Evolutionary conservation across 2,797 vertebrate species (phyloP).

Genomic region (Varecia variegata): DNA sequence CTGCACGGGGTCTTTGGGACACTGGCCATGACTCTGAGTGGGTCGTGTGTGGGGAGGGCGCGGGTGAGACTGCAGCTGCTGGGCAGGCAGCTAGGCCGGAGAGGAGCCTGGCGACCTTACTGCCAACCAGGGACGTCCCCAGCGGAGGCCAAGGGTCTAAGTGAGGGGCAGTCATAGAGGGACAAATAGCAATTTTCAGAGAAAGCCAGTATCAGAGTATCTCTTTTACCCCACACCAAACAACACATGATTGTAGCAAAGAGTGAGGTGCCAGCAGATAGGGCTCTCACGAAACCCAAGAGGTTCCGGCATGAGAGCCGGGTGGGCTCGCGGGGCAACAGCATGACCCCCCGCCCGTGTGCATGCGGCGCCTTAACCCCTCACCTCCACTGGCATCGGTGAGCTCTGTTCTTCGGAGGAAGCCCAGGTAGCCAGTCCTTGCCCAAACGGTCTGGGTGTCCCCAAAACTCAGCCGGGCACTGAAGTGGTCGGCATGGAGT

Average conservation of each 20-base stretch:
- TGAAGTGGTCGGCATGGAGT: slow-evolving; percentile 96
- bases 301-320: accelerated
- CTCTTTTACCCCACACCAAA: background rate
- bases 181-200: background rate
- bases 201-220: background rate
- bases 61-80: background rate
- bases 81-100: background rate
- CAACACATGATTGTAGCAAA: background rate
- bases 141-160: background rate
- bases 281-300: too few species aligned
- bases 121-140: too few species aligned
- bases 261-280: background rate
- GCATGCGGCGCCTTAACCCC: background rate
- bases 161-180: background rate
- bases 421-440: slow-evolving; percentile 96
- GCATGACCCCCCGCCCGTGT: background rate
- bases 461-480: slow-evolving; percentile 94
- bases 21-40: background rate
- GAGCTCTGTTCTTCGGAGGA: slow-evolving; percentile 95
- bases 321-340: background rate
- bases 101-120: background rate
- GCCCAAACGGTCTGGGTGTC: slow-evolving; percentile 96
- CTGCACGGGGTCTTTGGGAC: background rate
- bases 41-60: background rate
- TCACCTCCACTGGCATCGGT: slow-evolving; percentile 97